These are phyloP conservation scores for Ploceus nigricollis DNA, from an alignment of 2,113 vertebrate genomes.

Conservation along the genomic window DNA sequence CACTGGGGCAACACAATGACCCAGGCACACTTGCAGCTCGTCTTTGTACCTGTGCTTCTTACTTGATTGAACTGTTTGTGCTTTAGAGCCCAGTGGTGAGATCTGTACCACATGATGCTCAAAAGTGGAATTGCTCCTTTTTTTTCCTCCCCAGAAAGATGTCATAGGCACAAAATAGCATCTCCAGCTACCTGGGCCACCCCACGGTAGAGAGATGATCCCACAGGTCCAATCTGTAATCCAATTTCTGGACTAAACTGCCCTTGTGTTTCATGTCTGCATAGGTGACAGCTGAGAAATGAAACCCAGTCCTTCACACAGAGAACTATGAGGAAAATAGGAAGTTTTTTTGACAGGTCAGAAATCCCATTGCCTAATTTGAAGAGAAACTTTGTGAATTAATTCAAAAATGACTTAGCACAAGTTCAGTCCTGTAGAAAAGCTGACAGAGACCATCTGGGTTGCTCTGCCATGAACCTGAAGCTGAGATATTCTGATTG, in stretches of 20 bases:
- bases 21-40: not conserved
- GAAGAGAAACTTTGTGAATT: not conserved
- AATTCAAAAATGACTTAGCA: not conserved
- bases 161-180: not conserved
- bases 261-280: not conserved
- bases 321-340: not conserved
- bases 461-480: not conserved
- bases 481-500: not conserved
- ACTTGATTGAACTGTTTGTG: not conserved
- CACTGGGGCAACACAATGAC: not conserved
- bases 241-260: not conserved
- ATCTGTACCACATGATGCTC: not conserved
- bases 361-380: not conserved
- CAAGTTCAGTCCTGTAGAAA: not conserved
- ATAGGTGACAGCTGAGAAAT: not conserved
- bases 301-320: not conserved
- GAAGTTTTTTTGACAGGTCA: not conserved
- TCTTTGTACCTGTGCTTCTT: not conserved
- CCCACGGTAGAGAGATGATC: not conserved
- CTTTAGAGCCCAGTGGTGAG: not conserved
- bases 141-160: not conserved
- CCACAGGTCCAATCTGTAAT: not conserved
- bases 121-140: not conserved
- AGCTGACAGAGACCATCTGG: not conserved
- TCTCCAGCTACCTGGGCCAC: not conserved